Conservation (phyloP, 92 coral and sea anemone genomes). For the Paramuricea clavata region DNA sequence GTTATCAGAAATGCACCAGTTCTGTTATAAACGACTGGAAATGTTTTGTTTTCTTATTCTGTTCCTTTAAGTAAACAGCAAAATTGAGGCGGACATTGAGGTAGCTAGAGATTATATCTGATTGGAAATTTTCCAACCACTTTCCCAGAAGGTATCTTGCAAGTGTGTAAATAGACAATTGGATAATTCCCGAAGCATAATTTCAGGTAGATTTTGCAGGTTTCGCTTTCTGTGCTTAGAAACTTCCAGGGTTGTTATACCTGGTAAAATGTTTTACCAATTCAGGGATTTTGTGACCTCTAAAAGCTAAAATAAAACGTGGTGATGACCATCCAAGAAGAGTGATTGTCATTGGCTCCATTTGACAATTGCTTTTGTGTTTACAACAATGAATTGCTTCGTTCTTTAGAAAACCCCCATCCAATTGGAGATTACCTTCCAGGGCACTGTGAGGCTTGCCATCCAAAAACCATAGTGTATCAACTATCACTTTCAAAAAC, state of each 20-base stretch:
- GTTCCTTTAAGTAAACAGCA: background rate
- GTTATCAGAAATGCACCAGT: background rate
- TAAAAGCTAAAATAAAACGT: background rate
- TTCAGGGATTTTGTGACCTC: background rate
- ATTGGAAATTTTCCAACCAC: background rate
- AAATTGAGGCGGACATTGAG: background rate
- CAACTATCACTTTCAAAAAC: constrained; percentile 20
- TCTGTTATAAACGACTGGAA: background rate
- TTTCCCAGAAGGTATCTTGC: background rate
- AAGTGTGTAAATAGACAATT: constrained; percentile 16
- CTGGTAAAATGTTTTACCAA: background rate
- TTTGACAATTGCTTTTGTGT: too few species aligned
- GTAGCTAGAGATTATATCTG: background rate
- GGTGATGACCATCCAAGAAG: constrained; percentile 21
- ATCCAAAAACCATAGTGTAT: background rate
- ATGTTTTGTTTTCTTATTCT: background rate
- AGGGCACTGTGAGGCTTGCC: too few species aligned
- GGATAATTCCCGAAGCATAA: constrained; percentile 29
- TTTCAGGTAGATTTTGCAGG: constrained; percentile 36
- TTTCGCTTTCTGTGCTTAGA: constrained; percentile 24
- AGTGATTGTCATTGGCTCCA: too few species aligned
- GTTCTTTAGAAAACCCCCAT: too few species aligned
- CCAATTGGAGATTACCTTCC: too few species aligned
- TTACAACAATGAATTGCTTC: too few species aligned
- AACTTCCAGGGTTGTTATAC: constrained; percentile 15